Conservation (phyloP, 2,888 invertebrate genomes). For the Tryphoninae sp. region DNA sequence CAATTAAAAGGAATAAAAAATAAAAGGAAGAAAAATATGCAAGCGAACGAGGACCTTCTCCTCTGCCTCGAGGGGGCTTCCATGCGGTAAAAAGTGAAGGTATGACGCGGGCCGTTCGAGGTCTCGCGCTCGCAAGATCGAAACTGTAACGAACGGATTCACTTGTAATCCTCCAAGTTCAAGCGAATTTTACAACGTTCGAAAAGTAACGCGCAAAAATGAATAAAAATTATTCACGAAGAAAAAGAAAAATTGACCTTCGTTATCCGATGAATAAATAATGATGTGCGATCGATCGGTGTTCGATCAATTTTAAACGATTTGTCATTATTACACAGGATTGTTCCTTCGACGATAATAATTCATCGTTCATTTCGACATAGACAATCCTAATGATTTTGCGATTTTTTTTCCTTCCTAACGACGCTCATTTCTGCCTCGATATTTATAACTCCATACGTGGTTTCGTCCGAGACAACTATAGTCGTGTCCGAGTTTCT, state of each 20-base stretch:
- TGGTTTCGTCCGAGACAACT: background rate
- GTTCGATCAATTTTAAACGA: no score
- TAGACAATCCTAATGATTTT: no score
- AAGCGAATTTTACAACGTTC: constrained; percentile 17
- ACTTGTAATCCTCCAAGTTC: constrained; percentile 44
- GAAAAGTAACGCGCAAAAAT: background rate
- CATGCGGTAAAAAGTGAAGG: constrained; percentile 56
- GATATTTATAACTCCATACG: no score
- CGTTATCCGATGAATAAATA: no score
- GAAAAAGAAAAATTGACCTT: no score
- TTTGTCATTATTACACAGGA: no score
- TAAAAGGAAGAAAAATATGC: constrained; percentile 8
- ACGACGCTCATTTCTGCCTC: no score
- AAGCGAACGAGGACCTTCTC: constrained; percentile 48
- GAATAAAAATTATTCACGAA: background rate
- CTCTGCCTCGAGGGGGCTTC: constrained; percentile 31
- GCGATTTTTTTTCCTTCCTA: no score
- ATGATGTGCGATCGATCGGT: no score
- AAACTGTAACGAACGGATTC: constrained; percentile 45
- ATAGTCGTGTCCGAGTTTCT: background rate
- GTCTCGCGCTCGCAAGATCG: constrained; percentile 18
- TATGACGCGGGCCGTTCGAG: constrained; percentile 10
- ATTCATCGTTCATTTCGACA: no score
- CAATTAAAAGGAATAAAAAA: constrained; percentile 32
- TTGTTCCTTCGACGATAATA: no score